A percentile compares a stretch with the other conserved stretches of the same genome.
These are phyloP conservation scores for Saimiri boliviensis DNA, from an alignment of 2,113 vertebrate genomes.

Conservation along the genomic window DNA sequence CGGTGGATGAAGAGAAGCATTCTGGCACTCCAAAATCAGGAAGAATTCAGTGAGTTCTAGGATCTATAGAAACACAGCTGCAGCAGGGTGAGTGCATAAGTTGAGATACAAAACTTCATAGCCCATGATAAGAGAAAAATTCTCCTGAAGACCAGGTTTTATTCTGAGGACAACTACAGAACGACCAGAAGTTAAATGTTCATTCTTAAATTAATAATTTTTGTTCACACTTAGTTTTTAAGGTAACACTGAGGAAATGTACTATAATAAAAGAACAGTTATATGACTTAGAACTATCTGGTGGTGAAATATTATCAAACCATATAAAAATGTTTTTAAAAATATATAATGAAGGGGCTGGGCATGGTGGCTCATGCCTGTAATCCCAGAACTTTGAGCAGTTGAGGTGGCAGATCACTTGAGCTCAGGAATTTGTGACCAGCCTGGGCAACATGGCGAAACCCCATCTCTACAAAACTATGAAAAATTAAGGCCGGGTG, in stretches of 20 bases:
- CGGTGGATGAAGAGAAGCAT: not conserved
- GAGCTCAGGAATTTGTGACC: no score
- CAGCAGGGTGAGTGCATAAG: not conserved
- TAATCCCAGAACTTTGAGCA: no score
- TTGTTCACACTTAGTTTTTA: not conserved
- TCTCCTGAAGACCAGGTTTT: not conserved
- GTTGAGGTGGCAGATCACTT: no score
- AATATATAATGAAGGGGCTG: not conserved
- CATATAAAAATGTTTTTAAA: not conserved
- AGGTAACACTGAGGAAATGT: not conserved
- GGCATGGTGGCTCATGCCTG: no score
- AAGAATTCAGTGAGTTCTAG: not conserved
- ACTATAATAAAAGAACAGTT: not conserved
- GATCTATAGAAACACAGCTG: no score
- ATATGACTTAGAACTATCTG: not conserved
- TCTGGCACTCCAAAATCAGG: no score
- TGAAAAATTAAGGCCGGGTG: no score
- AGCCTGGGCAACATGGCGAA: no score
- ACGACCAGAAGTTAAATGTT: not conserved
- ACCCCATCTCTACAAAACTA: no score
- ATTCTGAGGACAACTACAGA: not conserved
- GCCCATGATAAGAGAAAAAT: not conserved
- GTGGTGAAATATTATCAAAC: not conserved
- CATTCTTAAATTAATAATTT: slow-evolving; percentile 14
- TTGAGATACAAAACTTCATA: not conserved